Conservation (phyloP, 2,113 vertebrate genomes). For the Apistogramma diplotaenia region DNA sequence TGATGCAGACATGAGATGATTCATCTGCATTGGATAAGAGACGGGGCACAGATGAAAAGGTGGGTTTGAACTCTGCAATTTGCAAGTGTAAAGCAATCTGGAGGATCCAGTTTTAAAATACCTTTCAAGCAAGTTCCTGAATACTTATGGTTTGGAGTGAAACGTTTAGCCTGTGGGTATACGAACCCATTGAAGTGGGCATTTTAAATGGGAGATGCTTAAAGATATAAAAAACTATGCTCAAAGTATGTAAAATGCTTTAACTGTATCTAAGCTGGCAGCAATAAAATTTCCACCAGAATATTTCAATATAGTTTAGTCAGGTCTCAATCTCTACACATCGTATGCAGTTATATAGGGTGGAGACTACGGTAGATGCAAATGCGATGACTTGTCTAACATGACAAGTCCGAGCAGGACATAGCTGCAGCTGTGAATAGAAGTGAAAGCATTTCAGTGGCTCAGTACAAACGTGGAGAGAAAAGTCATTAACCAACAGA, state of each 20-base stretch:
- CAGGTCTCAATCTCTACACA: too few species aligned
- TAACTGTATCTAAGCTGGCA: conserved; percentile 13
- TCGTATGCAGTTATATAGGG: conserved; percentile 5
- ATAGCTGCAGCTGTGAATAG: conserved; percentile 23
- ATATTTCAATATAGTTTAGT: background rate
- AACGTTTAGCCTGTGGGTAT: background rate
- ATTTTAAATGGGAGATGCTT: background rate
- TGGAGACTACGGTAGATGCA: background rate
- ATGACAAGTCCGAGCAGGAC: conserved; percentile 55
- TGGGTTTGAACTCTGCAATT: background rate
- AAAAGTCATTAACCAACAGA: conserved; percentile 7
- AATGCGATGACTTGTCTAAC: conserved; percentile 44
- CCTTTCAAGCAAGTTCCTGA: background rate
- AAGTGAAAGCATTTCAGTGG: conserved; percentile 39
- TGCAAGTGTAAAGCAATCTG: background rate
- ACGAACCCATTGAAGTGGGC: background rate
- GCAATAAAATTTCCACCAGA: background rate
- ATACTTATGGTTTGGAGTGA: background rate
- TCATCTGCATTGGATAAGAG: conserved; percentile 53
- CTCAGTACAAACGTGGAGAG: background rate
- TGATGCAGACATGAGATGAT: conserved; percentile 4
- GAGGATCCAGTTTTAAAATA: background rate
- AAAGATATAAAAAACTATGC: conserved; percentile 8
- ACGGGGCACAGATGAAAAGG: conserved; percentile 31
- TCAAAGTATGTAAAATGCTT: conserved; percentile 1